A percentile compares a stretch with the other conserved stretches of the same genome.
Conservation (phyloP, 1,140 invertebrate genomes). For the Portunus trituberculatus region DNA sequence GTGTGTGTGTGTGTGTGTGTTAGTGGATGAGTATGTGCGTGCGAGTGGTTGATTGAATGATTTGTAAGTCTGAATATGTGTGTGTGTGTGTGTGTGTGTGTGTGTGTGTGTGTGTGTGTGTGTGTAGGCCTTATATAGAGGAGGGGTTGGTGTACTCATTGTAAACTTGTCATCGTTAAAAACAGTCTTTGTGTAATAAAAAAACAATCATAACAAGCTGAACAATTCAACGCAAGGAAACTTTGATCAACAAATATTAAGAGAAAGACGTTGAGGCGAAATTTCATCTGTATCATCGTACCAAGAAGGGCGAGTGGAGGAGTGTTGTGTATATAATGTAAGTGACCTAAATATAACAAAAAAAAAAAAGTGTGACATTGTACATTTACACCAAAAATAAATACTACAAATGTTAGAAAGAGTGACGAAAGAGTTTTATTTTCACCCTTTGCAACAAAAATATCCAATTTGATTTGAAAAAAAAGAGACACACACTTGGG, state of each 20-base stretch:
- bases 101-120: slow-evolving; percentile 4
- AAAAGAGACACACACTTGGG: neutral
- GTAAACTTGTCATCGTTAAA: slow-evolving; percentile 1
- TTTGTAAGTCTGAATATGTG: too few relatives aligned
- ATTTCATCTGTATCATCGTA: neutral
- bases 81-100: too few relatives aligned
- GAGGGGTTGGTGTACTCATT: neutral
- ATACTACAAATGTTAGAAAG: slow-evolving; percentile 11
- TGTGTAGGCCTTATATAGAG: neutral
- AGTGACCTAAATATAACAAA: neutral
- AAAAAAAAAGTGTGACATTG: neutral
- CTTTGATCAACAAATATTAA: too few relatives aligned
- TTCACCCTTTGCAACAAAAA: neutral
- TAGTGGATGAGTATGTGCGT: neutral
- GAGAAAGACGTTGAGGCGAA: neutral
- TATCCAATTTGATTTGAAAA: neutral
- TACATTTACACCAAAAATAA: neutral
- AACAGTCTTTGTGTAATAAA: neutral
- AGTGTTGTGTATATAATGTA: neutral
- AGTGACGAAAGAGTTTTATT: neutral
- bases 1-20: slow-evolving; percentile 20
- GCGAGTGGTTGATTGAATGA: too few relatives aligned
- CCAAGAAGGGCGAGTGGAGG: neutral
- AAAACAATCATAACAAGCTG: neutral
- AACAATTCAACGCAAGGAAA: too few relatives aligned